Conservation (phyloP, 2,888 invertebrate genomes). For the Netelia melanura region DNA sequence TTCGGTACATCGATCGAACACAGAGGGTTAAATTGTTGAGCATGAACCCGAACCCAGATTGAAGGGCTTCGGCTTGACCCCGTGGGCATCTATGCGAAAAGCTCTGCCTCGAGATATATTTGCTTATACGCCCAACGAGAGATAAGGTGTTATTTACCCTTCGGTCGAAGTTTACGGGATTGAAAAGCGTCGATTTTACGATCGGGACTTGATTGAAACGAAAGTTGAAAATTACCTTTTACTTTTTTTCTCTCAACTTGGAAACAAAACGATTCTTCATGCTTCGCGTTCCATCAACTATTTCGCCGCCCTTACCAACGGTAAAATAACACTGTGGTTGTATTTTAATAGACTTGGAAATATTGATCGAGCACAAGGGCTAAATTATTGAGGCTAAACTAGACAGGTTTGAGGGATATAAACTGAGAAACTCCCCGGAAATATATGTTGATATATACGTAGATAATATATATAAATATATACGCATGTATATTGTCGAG, state of each 20-base stretch:
- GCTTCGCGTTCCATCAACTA: too few species aligned
- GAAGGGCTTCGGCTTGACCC: constrained; percentile 22
- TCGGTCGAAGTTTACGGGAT: too few species aligned
- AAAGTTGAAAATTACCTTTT: too few species aligned
- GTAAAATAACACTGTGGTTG: not conserved
- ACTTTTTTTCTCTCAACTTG: not conserved
- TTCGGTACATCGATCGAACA: constrained; percentile 40
- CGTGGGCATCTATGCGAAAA: not conserved
- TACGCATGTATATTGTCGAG: not conserved
- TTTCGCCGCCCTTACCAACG: too few species aligned
- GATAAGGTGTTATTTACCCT: too few species aligned
- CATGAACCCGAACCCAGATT: constrained; percentile 3
- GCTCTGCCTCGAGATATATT: not conserved
- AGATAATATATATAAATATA: too few species aligned
- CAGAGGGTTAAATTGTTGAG: constrained; percentile 37
- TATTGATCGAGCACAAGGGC: constrained; percentile 47
- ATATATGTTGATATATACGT: not conserved
- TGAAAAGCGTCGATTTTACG: too few species aligned
- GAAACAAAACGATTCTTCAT: too few species aligned
- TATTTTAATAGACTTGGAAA: not conserved
- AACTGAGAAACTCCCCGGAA: not conserved
- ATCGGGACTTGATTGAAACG: too few species aligned
- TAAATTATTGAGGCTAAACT: constrained; percentile 49
- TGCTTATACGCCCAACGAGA: too few species aligned
- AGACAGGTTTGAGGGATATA: constrained; percentile 36